These are phyloP conservation scores for Elachura formosa DNA, from an alignment of 2,113 vertebrate genomes.

Conservation along the genomic window DNA sequence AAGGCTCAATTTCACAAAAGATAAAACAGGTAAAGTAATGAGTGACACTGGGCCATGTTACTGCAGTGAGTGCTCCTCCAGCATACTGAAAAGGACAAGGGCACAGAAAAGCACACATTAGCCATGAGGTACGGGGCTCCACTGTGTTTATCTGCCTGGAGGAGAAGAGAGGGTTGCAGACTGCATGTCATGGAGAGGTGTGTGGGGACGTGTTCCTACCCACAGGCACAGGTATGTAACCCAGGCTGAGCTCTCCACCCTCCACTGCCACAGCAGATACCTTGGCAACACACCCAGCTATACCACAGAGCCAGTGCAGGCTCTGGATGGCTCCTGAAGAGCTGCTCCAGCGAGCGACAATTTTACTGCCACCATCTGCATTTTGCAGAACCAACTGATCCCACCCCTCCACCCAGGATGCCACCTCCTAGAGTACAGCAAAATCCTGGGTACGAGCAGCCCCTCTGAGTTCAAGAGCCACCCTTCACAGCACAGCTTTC, in stretches of 20 bases:
- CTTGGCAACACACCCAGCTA: not conserved
- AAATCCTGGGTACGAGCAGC: not conserved
- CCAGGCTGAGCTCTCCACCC: not conserved
- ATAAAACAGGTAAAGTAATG: constrained; percentile 77
- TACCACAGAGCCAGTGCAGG: accelerated
- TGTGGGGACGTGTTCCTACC: not conserved
- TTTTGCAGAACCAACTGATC: not conserved
- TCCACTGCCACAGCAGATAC: not conserved
- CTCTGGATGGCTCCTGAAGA: not conserved
- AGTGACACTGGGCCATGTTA: constrained; percentile 62
- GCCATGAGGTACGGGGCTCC: not conserved
- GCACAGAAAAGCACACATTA: not conserved
- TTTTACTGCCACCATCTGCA: not conserved
- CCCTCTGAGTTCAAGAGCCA: not conserved
- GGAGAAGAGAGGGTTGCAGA: not conserved
- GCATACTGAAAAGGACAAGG: constrained; percentile 68
- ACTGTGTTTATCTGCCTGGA: not conserved
- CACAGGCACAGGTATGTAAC: not conserved
- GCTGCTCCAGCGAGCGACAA: not conserved
- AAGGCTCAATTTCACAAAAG: constrained; percentile 76
- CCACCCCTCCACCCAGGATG: not conserved
- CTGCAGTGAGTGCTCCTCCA: constrained; percentile 40
- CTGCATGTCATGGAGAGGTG: accelerated
- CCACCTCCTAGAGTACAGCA: not conserved
- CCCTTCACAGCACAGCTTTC: not conserved